phyloP scores from a whole-genome alignment of 1,140 invertebrate species.

The Meloidogyne floridensis region DNA sequence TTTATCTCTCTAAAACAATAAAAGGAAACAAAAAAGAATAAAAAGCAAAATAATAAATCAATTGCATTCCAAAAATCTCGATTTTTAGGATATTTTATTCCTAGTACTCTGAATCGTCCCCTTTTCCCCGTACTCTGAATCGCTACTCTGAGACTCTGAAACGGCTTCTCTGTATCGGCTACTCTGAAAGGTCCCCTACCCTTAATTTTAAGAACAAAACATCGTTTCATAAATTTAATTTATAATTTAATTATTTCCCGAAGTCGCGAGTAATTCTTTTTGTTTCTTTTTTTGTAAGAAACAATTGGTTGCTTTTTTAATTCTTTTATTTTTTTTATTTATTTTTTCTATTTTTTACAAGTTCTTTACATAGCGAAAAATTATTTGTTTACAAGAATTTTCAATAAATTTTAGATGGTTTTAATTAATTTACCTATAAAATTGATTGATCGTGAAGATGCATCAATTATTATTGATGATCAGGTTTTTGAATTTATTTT shows the following conservation, averaged over 20 bases:
- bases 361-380: not conserved
- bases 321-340: not conserved
- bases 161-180: no score
- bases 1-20: no score
- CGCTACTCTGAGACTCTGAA: no score
- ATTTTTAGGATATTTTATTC: no score
- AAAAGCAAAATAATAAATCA: no score
- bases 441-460: slow-evolving; percentile 26
- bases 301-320: not conserved
- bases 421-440: slow-evolving; percentile 28
- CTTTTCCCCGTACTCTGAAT: no score
- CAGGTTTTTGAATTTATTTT: slow-evolving; percentile 18
- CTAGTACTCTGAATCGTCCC: no score
- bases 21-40: no score
- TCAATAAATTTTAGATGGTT: slow-evolving; percentile 18
- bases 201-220: not conserved
- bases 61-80: no score
- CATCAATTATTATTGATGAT: slow-evolving; percentile 20
- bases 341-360: not conserved
- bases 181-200: no score
- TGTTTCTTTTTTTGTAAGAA: not conserved
- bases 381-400: slow-evolving; percentile 15
- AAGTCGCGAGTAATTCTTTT: slow-evolving; percentile 9
- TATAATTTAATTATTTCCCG: slow-evolving; percentile 1
- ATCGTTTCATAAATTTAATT: not conserved